A percentile compares a stretch with the other conserved stretches of the same genome.
Conservation (phyloP, 1,140 invertebrate genomes). For the Drosophila micromelanica region DNA sequence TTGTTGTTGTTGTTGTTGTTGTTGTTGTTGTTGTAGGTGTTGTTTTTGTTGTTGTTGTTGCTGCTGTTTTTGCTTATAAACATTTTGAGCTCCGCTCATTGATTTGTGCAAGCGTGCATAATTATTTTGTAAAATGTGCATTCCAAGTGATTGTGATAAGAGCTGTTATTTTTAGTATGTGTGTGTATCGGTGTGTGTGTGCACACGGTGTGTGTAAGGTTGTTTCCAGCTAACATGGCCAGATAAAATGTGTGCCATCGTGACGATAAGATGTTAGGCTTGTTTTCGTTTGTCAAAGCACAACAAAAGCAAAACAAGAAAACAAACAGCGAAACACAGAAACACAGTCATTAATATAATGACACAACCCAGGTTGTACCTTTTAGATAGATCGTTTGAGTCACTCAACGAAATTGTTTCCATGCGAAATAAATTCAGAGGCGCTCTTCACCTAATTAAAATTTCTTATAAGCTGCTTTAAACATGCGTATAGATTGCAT, state of each 20-base stretch:
- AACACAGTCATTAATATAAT: constrained; percentile 65
- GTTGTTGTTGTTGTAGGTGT: constrained; percentile 19
- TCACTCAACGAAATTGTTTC: constrained; percentile 46
- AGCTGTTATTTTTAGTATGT: constrained; percentile 44
- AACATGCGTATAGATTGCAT: constrained; percentile 39
- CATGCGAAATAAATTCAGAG: constrained; percentile 15
- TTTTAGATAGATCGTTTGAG: constrained; percentile 32
- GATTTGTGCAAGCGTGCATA: constrained; percentile 76
- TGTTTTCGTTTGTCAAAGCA: constrained; percentile 35
- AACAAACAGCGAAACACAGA: constrained; percentile 28
- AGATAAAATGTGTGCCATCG: constrained; percentile 69
- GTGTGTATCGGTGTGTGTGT: background rate
- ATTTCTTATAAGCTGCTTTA: constrained; percentile 54
- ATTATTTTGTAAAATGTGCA: constrained; percentile 74
- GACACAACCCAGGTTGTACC: constrained; percentile 60
- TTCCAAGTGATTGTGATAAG: constrained; percentile 69
- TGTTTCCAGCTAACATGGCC: constrained; percentile 20
- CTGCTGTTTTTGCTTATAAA: constrained; percentile 20
- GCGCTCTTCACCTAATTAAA: constrained; percentile 60
- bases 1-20: constrained; percentile 32
- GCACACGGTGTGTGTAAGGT: background rate
- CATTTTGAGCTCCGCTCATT: constrained; percentile 40
- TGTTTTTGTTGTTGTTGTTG: constrained; percentile 23
- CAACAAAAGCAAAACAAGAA: constrained; percentile 30
- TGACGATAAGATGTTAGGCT: constrained; percentile 58